phyloP scores from a whole-genome alignment of 2,888 invertebrate genomes.

The Pollenia griseotomentosa region DNA sequence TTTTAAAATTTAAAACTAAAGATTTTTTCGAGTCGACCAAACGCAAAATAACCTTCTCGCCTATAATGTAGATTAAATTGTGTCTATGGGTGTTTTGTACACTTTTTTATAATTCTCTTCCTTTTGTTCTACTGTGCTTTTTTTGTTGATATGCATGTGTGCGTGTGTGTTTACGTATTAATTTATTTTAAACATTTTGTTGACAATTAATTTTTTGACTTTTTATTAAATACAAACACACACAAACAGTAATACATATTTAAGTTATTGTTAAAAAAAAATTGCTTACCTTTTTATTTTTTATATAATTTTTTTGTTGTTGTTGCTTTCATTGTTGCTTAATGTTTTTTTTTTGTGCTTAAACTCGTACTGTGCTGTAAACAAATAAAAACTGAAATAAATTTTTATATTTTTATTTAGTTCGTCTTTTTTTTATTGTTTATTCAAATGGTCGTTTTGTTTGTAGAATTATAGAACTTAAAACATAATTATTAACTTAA shows the following conservation, averaged over 20 bases:
- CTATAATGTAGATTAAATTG: too few relatives aligned
- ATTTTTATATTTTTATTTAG: constrained; percentile 69
- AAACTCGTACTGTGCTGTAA: constrained; percentile 18
- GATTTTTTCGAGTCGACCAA: too few relatives aligned
- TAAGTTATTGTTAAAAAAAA: constrained; percentile 30
- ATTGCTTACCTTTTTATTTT: constrained; percentile 64
- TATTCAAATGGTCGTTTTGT: constrained; percentile 78
- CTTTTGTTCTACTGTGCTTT: constrained; percentile 19
- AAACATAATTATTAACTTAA: constrained; percentile 64
- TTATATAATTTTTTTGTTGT: background rate
- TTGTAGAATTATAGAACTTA: constrained; percentile 72
- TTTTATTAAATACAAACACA: constrained; percentile 28
- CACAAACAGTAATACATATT: background rate
- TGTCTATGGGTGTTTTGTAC: too few relatives aligned
- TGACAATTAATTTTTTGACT: constrained; percentile 46
- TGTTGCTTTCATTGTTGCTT: background rate
- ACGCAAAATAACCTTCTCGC: too few relatives aligned
- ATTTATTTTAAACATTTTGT: constrained; percentile 41
- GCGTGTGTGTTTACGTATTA: background rate
- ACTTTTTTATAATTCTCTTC: background rate
- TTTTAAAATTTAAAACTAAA: too few relatives aligned
- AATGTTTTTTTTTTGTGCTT: background rate
- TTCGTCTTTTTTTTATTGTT: constrained; percentile 76
- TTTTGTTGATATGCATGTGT: background rate
- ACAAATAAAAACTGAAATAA: constrained; percentile 42